These are phyloP conservation scores for Spea multiplicata DNA, from an alignment of 2,113 vertebrate species.

Conservation along the genomic window DNA sequence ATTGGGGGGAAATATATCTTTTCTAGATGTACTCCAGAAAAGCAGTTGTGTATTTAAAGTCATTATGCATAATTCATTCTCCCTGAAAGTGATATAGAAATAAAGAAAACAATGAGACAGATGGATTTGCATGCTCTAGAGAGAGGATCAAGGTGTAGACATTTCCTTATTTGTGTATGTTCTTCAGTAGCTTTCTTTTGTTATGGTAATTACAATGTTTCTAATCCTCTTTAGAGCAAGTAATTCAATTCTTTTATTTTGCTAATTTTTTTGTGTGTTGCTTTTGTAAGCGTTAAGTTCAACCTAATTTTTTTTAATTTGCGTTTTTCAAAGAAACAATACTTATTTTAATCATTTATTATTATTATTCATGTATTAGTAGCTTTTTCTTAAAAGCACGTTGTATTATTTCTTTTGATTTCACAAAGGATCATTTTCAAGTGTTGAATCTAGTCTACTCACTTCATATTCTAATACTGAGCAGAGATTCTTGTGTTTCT, in stretches of 20 bases:
- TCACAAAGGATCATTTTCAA: too few species aligned
- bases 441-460: too few species aligned
- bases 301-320: background rate
- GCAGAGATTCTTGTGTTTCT: too few species aligned
- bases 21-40: background rate
- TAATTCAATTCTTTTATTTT: background rate
- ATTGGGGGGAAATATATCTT: background rate
- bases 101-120: background rate
- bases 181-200: background rate
- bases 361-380: background rate
- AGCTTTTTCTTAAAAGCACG: background rate
- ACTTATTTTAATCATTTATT: background rate
- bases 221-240: background rate
- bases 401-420: background rate
- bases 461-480: too few species aligned
- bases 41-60: too few species aligned
- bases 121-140: background rate
- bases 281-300: background rate
- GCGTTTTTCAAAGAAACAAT: background rate
- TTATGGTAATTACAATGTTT: conserved; percentile 4
- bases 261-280: background rate
- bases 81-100: background rate
- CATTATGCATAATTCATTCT: too few species aligned
- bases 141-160: background rate
- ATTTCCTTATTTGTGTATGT: background rate